Conservation (phyloP, 2,113 vertebrate genomes). For the Hassar affinis region DNA sequence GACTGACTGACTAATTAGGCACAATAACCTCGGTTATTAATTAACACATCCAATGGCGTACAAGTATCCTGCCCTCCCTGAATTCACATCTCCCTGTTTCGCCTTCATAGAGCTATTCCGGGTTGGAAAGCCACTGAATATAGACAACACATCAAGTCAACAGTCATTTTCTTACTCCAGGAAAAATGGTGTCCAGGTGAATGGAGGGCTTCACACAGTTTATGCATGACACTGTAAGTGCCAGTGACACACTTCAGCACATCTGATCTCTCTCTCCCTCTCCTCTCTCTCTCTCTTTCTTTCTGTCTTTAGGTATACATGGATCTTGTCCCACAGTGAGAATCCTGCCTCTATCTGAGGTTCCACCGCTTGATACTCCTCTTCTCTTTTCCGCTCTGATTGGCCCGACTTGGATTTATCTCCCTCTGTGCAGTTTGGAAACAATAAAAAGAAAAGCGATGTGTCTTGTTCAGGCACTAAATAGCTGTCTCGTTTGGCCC, state of each 20-base stretch:
- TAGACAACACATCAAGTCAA: conserved; percentile 18
- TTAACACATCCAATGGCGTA: background rate
- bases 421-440: conserved; percentile 64
- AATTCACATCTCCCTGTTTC: background rate
- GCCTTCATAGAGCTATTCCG: background rate
- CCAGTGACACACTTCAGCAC: conserved; percentile 7
- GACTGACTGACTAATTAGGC: background rate
- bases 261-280: background rate
- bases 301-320: conserved; percentile 57
- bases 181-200: conserved; percentile 11
- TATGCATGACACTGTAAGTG: conserved; percentile 13
- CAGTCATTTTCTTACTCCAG: background rate
- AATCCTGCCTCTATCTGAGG: conserved; percentile 54
- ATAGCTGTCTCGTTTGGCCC: conserved; percentile 75
- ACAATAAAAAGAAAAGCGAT: conserved; percentile 75
- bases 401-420: conserved; percentile 41
- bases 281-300: conserved; percentile 40
- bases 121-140: background rate
- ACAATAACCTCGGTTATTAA: background rate
- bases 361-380: conserved; percentile 59
- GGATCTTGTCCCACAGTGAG: conserved; percentile 66
- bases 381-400: conserved; percentile 46
- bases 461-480: conserved; percentile 77
- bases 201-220: background rate
- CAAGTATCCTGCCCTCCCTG: background rate